Percentiles rank a stretch among this genome's conserved stretches.
Evolutionary conservation across 2,888 invertebrate species (phyloP).

Genomic region (Drosophila kuntzei): DNA sequence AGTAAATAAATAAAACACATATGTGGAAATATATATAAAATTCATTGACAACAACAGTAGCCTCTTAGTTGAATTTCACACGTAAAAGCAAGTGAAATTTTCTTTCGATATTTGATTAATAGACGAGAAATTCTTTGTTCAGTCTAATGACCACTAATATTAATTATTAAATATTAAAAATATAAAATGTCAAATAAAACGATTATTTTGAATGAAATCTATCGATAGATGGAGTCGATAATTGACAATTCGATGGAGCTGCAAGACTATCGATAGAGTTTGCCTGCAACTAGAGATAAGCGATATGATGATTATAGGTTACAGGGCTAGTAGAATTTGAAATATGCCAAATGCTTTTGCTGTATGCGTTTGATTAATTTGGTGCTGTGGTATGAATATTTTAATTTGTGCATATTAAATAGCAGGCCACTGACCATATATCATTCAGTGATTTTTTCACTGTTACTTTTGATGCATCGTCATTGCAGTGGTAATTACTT

Average conservation of each 20-base stretch:
- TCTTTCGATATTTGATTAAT: neutral
- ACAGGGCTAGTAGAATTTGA: too few relatives aligned
- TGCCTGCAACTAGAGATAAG: slow-evolving; percentile 1
- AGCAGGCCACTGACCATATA: too few relatives aligned
- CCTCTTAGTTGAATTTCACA: neutral
- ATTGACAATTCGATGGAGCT: too few relatives aligned
- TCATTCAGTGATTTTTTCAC: neutral
- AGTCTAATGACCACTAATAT: neutral
- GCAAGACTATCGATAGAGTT: slow-evolving; percentile 38
- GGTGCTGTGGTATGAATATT: neutral
- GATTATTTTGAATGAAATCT: neutral
- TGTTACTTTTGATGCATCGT: neutral
- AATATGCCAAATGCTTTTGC: too few relatives aligned
- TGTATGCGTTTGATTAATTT: too few relatives aligned
- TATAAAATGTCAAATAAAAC: neutral
- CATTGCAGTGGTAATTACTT: too few relatives aligned
- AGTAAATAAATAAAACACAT: neutral
- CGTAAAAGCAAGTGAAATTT: neutral
- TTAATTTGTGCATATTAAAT: neutral
- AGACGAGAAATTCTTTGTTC: neutral
- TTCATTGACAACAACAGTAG: neutral
- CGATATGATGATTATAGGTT: neutral
- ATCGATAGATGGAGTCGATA: slow-evolving; percentile 29
- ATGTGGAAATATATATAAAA: neutral
- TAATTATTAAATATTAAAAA: too few relatives aligned